Evolutionary conservation across 2,888 invertebrate species (phyloP), one percentile per base, ranked within the genome.

Genomic region (Tetragonisca angustula): DNA sequence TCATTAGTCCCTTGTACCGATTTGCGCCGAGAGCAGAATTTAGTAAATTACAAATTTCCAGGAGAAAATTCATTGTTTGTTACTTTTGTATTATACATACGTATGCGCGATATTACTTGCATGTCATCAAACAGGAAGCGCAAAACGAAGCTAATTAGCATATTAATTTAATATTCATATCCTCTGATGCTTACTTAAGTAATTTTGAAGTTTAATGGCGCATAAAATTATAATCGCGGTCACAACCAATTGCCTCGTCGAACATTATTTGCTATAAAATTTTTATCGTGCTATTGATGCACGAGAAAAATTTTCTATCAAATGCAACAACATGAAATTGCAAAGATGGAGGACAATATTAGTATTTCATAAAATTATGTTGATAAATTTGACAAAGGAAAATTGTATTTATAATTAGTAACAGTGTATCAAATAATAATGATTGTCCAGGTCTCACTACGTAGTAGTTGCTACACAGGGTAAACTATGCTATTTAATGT

Each of bases 1-100:
- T 79, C 70, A 79, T 61, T 50, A 54, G 19, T 54, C n/a, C 24
- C 17, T 72, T 54, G 49, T 21, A 13, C 59, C 9, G 27, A 49
- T 68, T 50, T 24, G 6, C 21, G 27, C n/a, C 36, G 6, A 36
- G 43, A 61, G n/a, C 0, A 49, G 36, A 36, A 49, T 49, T 49
- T 61, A 21, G 17, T 13, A 61, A 21, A 43, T 68, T 68, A 50
- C 43, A 21, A 36, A 36, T 65, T 65, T 27, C 27, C 11, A 17
- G 19, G 15, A 9, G 36, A 5, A 21, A 36, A 36, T 6, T 5
- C 43, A n/a, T 17, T 43, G n/a, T 43, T 21, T 9, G 6, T 15
- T n/a, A 0, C 2, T 43, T 6, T 17, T 13, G n/a, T 2, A n/a
- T 65, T 17, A 17, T n/a, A 9, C n/a, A 43, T n/a, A 36, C 19